Percentiles rank a stretch among this genome's conserved stretches.
These are phyloP conservation scores for Dendrolimus punctatus DNA, from an alignment of 1,140 invertebrate genomes.

Conservation along the genomic window DNA sequence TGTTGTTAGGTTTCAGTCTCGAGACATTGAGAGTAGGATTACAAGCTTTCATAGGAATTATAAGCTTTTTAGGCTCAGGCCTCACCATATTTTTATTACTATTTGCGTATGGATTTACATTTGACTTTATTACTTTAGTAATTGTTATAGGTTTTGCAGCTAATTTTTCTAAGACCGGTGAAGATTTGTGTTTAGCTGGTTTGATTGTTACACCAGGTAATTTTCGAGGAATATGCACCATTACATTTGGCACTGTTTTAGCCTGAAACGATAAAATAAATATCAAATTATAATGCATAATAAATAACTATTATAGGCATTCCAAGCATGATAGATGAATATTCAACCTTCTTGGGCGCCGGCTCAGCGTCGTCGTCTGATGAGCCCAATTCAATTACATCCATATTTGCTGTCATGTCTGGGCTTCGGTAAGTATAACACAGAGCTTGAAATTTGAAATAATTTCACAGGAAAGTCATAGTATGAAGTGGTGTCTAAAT, in stretches of 20 bases:
- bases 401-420: conserved; percentile 43
- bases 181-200: conserved; percentile 14
- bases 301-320: too few species aligned
- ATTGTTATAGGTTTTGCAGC: conserved; percentile 14
- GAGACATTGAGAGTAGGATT: conserved; percentile 14
- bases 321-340: too few species aligned
- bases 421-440: not conserved
- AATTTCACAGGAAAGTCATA: not conserved
- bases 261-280: conserved; percentile 30
- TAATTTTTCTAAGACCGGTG: conserved; percentile 7
- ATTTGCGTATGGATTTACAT: conserved; percentile 14
- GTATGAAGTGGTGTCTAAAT: too few species aligned
- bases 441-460: not conserved
- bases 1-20: not conserved
- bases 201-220: conserved; percentile 38
- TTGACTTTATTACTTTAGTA: conserved; percentile 15
- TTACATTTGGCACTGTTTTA: conserved; percentile 45
- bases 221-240: conserved; percentile 52
- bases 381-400: conserved; percentile 59
- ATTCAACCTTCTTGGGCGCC: conserved; percentile 45
- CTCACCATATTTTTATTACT: conserved; percentile 9
- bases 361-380: conserved; percentile 57
- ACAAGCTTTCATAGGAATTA: conserved; percentile 17
- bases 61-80: conserved; percentile 4
- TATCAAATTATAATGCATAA: not conserved